Evolutionary conservation across 2,888 invertebrate genomes (phyloP).

Genomic region (Rhagophthalmus giganteus): DNA sequence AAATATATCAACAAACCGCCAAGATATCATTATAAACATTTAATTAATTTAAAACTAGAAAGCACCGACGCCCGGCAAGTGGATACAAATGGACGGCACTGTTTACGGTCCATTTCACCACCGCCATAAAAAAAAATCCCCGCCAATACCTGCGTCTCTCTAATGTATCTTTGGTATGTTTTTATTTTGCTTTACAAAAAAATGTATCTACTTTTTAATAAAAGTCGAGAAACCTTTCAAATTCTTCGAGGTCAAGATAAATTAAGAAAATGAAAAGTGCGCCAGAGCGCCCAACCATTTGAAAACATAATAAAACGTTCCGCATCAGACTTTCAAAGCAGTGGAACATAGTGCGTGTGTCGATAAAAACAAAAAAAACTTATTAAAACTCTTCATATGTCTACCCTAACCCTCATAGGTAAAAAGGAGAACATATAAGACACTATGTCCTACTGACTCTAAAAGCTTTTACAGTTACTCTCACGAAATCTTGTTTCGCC

Average conservation of each 20-base stretch:
- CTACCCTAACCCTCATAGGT: slow-evolving; percentile 54
- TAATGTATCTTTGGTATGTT: not conserved
- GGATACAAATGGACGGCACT: not conserved
- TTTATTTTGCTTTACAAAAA: not conserved
- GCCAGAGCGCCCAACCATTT: slow-evolving; percentile 21
- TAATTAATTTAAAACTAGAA: not conserved
- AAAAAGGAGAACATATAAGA: slow-evolving; percentile 44
- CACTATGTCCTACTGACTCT: slow-evolving; percentile 46
- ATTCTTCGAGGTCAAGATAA: slow-evolving; percentile 33
- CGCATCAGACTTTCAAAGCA: slow-evolving; percentile 38
- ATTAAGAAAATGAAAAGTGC: slow-evolving; percentile 17
- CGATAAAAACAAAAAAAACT: slow-evolving; percentile 13
- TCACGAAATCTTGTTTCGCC: slow-evolving; percentile 70
- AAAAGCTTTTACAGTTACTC: slow-evolving; percentile 46
- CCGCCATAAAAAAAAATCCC: not conserved
- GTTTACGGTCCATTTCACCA: not conserved
- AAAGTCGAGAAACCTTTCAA: too few species aligned
- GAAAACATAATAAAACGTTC: slow-evolving; percentile 34
- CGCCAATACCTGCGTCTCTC: too few species aligned
- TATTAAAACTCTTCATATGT: slow-evolving; percentile 23
- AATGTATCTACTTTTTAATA: too few species aligned
- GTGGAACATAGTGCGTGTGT: slow-evolving; percentile 38
- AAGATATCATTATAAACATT: not conserved
- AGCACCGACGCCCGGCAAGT: not conserved
- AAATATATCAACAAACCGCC: not conserved